Evolutionary conservation across 2,797 vertebrate species (phyloP).

Genomic region (Pseudomugil gertrudae): DNA sequence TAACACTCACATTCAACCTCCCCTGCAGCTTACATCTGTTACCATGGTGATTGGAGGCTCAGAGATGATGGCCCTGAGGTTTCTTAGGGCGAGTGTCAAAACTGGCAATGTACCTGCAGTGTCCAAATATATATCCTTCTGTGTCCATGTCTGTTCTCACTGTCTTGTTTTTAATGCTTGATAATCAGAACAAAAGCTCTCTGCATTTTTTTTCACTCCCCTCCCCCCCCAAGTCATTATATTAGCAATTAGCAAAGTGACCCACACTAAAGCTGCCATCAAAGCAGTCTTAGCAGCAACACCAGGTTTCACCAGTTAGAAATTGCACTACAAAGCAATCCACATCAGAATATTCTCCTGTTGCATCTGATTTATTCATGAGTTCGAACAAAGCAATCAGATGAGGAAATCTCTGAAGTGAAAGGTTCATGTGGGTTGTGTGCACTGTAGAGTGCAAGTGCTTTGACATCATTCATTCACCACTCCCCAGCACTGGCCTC

Average conservation of each 20-base stretch:
- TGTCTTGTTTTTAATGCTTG: slow-evolving; percentile 20
- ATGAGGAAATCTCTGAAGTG: slow-evolving; percentile 69
- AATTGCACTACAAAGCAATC: slow-evolving; percentile 57
- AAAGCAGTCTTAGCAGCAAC: slow-evolving; percentile 48
- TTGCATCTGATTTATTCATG: slow-evolving; percentile 76
- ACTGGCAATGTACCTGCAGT: slow-evolving; percentile 30
- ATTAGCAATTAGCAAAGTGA: slow-evolving; percentile 47
- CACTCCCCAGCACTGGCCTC: slow-evolving; percentile 36
- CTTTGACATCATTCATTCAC: slow-evolving; percentile 55
- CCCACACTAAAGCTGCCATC: slow-evolving; percentile 49
- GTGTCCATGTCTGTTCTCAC: slow-evolving; percentile 10
- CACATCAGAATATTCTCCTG: slow-evolving; percentile 60
- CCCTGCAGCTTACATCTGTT: slow-evolving; percentile 58
- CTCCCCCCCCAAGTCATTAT: slow-evolving; percentile 6
- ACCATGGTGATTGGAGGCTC: slow-evolving; percentile 60
- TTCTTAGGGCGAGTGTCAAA: slow-evolving; percentile 67
- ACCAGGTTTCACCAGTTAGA: slow-evolving; percentile 38
- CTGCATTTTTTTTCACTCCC: neutral
- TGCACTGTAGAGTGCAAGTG: slow-evolving; percentile 50
- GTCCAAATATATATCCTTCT: slow-evolving; percentile 33
- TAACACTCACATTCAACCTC: slow-evolving; percentile 17
- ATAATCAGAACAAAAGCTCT: slow-evolving; percentile 25
- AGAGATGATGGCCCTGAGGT: slow-evolving; percentile 58
- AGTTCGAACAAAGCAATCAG: slow-evolving; percentile 72
- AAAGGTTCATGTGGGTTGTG: slow-evolving; percentile 66